A percentile compares a stretch with the other conserved stretches of the same genome.
phyloP scores from a whole-genome alignment of 1,140 invertebrate species.

The Apis florea region DNA sequence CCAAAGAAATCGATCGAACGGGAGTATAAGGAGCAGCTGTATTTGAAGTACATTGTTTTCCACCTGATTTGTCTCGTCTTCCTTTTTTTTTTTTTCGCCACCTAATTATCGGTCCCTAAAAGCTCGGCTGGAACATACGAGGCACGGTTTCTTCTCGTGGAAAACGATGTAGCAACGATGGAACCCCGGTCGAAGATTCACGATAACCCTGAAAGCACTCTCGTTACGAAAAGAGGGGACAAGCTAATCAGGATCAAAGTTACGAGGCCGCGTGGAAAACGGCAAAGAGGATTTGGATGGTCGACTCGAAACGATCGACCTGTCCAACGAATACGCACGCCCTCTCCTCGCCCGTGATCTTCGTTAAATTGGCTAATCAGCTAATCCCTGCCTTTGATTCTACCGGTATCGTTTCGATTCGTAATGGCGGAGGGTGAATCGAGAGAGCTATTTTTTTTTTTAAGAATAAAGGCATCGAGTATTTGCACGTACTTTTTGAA shows the following conservation, averaged over 20 bases:
- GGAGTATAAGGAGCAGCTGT: constrained; percentile 17
- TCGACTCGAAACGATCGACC: not conserved
- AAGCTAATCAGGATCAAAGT: constrained; percentile 55
- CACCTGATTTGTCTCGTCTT: constrained; percentile 42
- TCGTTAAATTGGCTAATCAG: constrained; percentile 38
- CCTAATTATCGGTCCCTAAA: constrained; percentile 43
- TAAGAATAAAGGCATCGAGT: not conserved
- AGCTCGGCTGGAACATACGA: constrained; percentile 46
- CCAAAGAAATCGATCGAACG: not conserved
- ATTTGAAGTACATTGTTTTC: constrained; percentile 55
- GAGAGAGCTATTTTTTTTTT: not conserved
- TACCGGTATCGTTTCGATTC: not conserved
- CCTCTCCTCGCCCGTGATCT: constrained; percentile 12
- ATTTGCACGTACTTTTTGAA: too few relatives aligned
- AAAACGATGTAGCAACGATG: not conserved
- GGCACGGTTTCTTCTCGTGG: constrained; percentile 6
- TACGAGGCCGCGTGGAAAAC: constrained; percentile 18
- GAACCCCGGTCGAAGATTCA: constrained; percentile 20
- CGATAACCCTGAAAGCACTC: constrained; percentile 46
- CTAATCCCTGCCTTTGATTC: constrained; percentile 6
- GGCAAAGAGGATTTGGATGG: constrained; percentile 47
- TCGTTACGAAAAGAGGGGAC: constrained; percentile 19
- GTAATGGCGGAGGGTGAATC: not conserved
- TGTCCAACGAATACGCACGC: constrained; percentile 7
- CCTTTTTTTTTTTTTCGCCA: not conserved